A percentile compares a stretch with the other conserved stretches of the same genome.
Evolutionary conservation across 2,888 invertebrate species (phyloP).

Genomic region (Scaptomyza flava): DNA sequence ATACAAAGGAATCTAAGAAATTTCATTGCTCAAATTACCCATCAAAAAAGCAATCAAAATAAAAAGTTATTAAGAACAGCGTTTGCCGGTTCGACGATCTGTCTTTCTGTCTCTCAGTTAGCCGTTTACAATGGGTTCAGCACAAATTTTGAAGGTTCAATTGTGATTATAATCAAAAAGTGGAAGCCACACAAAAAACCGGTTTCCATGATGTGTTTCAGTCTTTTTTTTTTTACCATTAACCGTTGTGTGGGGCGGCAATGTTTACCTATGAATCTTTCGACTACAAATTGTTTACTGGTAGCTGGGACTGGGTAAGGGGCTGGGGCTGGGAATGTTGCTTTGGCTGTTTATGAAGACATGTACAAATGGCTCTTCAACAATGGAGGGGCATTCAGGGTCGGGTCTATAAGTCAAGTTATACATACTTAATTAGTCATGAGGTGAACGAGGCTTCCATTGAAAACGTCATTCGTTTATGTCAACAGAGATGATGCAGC

Average conservation of each 20-base stretch:
- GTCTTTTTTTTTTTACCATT: constrained; percentile 22
- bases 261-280: constrained; percentile 46
- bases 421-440: constrained; percentile 43
- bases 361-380: constrained; percentile 47
- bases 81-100: constrained; percentile 7
- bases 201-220: constrained; percentile 52
- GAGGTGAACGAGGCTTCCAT: constrained; percentile 54
- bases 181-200: constrained; percentile 50
- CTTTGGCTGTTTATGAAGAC: constrained; percentile 41
- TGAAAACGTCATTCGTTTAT: constrained; percentile 33
- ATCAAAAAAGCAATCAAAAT: constrained; percentile 16
- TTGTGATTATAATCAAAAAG: constrained; percentile 50
- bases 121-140: constrained; percentile 25
- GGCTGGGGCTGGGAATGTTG: background rate
- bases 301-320: constrained; percentile 10
- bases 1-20: constrained; percentile 1
- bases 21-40: constrained; percentile 20
- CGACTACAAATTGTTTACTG: constrained; percentile 68
- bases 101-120: background rate
- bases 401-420: constrained; percentile 44
- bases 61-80: constrained; percentile 16
- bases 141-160: constrained; percentile 48
- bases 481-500: constrained; percentile 64
- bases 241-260: constrained; percentile 52
- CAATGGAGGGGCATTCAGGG: constrained; percentile 60